A percentile compares a stretch with the other conserved stretches of the same genome.
phyloP scores from a whole-genome alignment of 1,140 invertebrate genomes.

The Streblospio benedicti region DNA sequence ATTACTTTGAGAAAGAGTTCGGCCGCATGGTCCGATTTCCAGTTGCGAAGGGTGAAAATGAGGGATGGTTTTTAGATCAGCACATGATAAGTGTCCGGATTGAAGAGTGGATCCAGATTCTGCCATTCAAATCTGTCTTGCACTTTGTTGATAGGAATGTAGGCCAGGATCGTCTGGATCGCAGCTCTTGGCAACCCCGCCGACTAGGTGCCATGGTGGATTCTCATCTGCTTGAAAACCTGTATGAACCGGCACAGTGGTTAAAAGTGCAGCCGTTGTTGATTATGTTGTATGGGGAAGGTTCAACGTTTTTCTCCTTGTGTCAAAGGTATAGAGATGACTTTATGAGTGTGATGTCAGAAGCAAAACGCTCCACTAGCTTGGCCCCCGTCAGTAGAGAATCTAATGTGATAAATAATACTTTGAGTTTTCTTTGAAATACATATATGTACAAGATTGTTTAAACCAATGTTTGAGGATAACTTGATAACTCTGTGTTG shows the following conservation, averaged over 20 bases:
- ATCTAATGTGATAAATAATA: too few relatives aligned
- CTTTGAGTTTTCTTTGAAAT: too few relatives aligned
- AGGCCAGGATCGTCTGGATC: conserved; percentile 12
- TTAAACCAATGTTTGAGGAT: too few relatives aligned
- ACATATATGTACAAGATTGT: too few relatives aligned
- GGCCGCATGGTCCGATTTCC: conserved; percentile 1
- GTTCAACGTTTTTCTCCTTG: too few relatives aligned
- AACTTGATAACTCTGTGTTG: too few relatives aligned
- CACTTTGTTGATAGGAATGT: conserved; percentile 10
- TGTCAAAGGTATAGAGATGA: too few relatives aligned
- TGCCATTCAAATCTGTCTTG: background rate
- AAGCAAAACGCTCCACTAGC: too few relatives aligned
- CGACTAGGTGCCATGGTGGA: conserved; percentile 8
- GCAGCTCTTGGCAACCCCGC: conserved; percentile 9
- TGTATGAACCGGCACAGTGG: conserved; percentile 7
- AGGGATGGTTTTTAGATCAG: conserved; percentile 18
- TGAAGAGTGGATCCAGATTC: conserved; percentile 1
- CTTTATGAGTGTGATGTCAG: too few relatives aligned
- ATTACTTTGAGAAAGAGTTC: conserved; percentile 12
- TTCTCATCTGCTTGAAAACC: conserved; percentile 10
- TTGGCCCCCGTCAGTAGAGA: too few relatives aligned
- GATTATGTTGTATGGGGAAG: conserved; percentile 9
- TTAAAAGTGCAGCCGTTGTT: background rate
- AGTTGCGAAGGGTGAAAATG: conserved; percentile 14
- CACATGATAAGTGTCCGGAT: conserved; percentile 10